Evolutionary conservation across 2,888 invertebrate genomes (phyloP).

Genomic region (Scaptomyza flava): DNA sequence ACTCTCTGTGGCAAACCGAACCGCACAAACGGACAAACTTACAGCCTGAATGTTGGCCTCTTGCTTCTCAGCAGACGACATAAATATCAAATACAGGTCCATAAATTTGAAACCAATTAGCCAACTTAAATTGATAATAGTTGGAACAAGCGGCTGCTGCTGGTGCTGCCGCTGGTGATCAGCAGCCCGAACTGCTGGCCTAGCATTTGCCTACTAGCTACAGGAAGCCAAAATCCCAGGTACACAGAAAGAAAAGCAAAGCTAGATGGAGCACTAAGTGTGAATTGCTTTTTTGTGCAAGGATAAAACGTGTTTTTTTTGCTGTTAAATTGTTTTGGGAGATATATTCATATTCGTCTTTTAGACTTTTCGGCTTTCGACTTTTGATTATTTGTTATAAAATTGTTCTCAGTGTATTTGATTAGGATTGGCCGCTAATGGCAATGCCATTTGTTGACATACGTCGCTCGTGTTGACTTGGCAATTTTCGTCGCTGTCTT

Average conservation of each 20-base stretch:
- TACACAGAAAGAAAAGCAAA: background rate
- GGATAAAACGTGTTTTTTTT: too few relatives aligned
- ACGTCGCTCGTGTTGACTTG: conserved; percentile 80
- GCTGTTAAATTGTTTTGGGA: too few relatives aligned
- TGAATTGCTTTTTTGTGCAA: too few relatives aligned
- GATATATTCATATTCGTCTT: too few relatives aligned
- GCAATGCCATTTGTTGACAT: conserved; percentile 79
- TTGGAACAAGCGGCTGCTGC: conserved; percentile 62
- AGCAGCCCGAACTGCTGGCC: conserved; percentile 39
- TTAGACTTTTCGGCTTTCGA: too few relatives aligned
- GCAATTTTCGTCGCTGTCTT: conserved; percentile 64
- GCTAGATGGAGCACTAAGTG: too few relatives aligned
- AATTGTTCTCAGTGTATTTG: conserved; percentile 3
- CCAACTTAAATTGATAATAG: conserved; percentile 83
- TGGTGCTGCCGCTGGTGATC: conserved; percentile 37
- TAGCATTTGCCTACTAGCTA: conserved; percentile 70
- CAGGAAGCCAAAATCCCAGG: conserved; percentile 57
- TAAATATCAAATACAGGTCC: conserved; percentile 84
- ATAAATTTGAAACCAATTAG: conserved; percentile 84
- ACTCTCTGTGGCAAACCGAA: conserved; percentile 35
- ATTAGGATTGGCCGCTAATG: conserved; percentile 69
- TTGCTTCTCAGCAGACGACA: conserved; percentile 69
- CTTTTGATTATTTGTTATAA: too few relatives aligned
- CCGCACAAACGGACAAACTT: conserved; percentile 42
- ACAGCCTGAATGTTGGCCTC: conserved; percentile 24